Conservation (phyloP, 1,140 invertebrate species). For the Diabrotica virgifera region DNA sequence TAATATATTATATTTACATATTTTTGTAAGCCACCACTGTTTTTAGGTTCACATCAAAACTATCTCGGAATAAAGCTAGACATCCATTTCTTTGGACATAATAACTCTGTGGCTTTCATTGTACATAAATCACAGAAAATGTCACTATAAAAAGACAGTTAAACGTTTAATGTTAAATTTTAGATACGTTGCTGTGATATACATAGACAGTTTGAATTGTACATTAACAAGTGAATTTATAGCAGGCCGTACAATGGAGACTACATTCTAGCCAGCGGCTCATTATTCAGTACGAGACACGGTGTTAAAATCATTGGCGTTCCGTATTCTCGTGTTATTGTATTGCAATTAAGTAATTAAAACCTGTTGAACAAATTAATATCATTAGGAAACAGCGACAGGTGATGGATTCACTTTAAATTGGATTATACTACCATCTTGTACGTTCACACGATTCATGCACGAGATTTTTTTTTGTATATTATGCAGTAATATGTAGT, state of each 20-base stretch:
- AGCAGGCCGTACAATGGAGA: slow-evolving; percentile 12
- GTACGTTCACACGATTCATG: too few relatives aligned
- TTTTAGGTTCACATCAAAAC: too few relatives aligned
- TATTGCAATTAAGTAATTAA: neutral
- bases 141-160: slow-evolving; percentile 13
- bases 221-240: slow-evolving; percentile 15
- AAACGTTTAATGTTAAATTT: slow-evolving; percentile 18
- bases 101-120: slow-evolving; percentile 12
- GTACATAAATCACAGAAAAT: slow-evolving; percentile 19
- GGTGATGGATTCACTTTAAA: too few relatives aligned
- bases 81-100: slow-evolving; percentile 4
- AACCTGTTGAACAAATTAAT: neutral
- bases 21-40: too few relatives aligned
- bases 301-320: slow-evolving; percentile 12
- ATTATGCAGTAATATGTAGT: too few relatives aligned
- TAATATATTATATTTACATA: too few relatives aligned
- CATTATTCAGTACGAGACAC: neutral
- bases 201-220: slow-evolving; percentile 22
- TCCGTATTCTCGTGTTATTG: neutral
- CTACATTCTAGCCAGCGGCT: slow-evolving; percentile 7
- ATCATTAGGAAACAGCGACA: neutral
- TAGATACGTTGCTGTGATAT: slow-evolving; percentile 15
- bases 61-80: neutral
- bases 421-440: too few relatives aligned
- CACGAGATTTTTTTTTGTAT: too few relatives aligned